Percentiles rank a stretch among this genome's conserved stretches.
Conservation (phyloP, 2,888 invertebrate genomes). For the Stenotaenia linearis region DNA sequence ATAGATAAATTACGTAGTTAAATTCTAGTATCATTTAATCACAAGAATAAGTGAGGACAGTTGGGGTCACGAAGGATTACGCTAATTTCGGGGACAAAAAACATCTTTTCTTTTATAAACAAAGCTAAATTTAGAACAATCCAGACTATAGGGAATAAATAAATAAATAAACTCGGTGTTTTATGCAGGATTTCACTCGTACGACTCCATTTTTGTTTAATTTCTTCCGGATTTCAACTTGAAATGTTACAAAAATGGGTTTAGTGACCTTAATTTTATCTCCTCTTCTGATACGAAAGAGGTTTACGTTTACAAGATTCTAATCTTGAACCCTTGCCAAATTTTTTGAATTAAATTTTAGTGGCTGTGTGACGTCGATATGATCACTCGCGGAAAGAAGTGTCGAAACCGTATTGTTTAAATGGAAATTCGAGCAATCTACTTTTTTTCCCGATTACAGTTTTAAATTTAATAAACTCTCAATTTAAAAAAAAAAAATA, state of each 20-base stretch:
- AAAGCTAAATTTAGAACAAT: neutral
- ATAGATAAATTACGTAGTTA: neutral
- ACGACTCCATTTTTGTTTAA: neutral
- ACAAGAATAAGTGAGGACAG: too few species aligned
- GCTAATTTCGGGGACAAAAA: neutral
- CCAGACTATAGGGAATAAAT: neutral
- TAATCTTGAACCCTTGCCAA: neutral
- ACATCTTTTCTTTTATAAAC: neutral
- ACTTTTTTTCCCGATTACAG: too few species aligned
- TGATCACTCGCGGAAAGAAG: neutral
- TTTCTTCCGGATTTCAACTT: neutral
- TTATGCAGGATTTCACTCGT: neutral
- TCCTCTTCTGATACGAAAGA: neutral
- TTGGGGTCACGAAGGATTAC: neutral
- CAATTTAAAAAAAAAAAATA: too few species aligned
- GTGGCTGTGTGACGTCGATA: neutral
- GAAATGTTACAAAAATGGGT: neutral
- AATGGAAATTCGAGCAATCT: too few species aligned
- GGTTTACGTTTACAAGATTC: neutral
- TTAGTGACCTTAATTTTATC: constrained; percentile 21
- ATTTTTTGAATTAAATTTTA: neutral
- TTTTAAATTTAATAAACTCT: too few species aligned
- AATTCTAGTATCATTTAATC: neutral
- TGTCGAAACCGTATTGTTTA: neutral
- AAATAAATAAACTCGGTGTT: neutral